Evolutionary conservation across 2,113 vertebrate species (phyloP).

Genomic region (Leptocoma aspasia): DNA sequence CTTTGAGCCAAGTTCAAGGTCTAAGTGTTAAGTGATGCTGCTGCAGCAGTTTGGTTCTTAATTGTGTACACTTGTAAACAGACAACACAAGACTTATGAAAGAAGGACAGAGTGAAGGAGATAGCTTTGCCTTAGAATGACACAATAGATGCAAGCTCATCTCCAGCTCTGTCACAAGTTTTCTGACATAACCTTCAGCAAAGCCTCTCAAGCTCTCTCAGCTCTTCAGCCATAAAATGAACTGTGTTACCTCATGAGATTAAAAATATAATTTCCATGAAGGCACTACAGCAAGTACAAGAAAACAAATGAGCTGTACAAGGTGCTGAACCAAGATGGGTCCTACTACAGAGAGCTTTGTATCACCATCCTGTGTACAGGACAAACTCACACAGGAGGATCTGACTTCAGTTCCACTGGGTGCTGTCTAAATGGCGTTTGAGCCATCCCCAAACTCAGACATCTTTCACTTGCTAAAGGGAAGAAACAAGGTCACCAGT

Average conservation of each 20-base stretch:
- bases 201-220: background rate
- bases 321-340: background rate
- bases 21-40: background rate
- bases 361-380: background rate
- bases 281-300: background rate
- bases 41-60: constrained; percentile 15
- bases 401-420: background rate
- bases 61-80: background rate
- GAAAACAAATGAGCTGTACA: background rate
- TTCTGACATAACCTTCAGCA: background rate
- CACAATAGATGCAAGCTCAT: background rate
- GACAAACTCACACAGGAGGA: background rate
- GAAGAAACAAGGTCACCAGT: background rate
- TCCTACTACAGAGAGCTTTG: background rate
- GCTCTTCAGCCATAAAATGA: background rate
- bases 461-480: background rate
- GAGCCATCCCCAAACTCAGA: background rate
- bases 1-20: background rate
- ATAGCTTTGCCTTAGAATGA: background rate
- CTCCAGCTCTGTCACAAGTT: background rate
- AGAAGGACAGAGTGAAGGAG: background rate
- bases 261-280: background rate
- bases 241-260: background rate
- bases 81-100: background rate
- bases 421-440: background rate